These are phyloP conservation scores for Procavia capensis DNA, from an alignment of 2,113 vertebrate species.

Conservation along the genomic window DNA sequence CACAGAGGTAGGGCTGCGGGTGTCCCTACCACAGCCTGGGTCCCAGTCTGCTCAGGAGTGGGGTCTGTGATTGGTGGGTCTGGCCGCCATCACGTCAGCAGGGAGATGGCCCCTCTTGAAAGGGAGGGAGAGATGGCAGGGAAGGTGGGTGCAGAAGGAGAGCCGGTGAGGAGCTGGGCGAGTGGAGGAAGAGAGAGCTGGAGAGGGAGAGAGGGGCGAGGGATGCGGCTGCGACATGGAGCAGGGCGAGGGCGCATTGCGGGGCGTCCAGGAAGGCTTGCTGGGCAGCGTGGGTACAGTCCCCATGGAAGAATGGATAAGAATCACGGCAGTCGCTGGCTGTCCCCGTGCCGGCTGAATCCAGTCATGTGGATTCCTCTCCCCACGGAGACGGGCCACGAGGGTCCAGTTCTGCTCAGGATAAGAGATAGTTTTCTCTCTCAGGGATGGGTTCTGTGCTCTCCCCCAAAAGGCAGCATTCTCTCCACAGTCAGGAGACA, in stretches of 20 bases:
- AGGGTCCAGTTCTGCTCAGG: neutral
- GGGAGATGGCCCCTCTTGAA: neutral
- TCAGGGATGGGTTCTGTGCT: too few relatives aligned
- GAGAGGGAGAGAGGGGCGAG: fast-evolving
- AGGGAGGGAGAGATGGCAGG: neutral
- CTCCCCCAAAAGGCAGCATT: neutral
- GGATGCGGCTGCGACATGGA: too few relatives aligned
- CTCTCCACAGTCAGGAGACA: neutral
- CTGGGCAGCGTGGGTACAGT: too few relatives aligned
- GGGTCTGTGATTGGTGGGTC: neutral
- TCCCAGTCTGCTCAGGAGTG: neutral
- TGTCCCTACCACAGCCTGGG: fast-evolving
- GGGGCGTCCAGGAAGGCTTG: neutral
- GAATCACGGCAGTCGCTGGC: fast-evolving
- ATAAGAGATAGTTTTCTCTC: neutral
- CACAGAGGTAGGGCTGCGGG: neutral
- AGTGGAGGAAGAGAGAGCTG: fast-evolving
- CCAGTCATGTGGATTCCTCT: fast-evolving
- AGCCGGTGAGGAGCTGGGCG: neutral
- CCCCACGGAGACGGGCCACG: neutral
- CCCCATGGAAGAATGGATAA: neutral
- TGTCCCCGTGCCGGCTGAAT: neutral
- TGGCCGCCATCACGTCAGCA: too few relatives aligned
- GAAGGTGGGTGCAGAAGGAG: too few relatives aligned
- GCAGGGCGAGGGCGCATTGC: too few relatives aligned